Evolutionary conservation across 2,797 vertebrate species (phyloP), one percentile per base, ranked within the genome.

Genomic region (Lutjanus campechanus): DNA sequence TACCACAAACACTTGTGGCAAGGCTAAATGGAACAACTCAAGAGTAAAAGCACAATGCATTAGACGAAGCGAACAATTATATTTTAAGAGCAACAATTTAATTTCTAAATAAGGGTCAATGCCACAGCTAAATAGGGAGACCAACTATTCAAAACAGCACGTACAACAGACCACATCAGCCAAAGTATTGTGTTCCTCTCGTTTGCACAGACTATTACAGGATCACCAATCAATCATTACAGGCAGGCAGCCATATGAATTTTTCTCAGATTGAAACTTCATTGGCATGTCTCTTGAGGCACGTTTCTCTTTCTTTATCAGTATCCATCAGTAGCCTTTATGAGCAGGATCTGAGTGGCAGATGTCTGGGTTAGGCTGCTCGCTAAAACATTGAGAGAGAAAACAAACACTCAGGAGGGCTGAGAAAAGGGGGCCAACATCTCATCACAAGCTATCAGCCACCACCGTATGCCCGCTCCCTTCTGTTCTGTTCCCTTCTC

Each of bases 401-500:
- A 91, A 91, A 90, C 89, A 93, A 91, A 92, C 91, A 90, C 76
- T 85, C 46, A 56, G 76, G 69, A 81, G 58, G 87, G 60, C 82
- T 83, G 86, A 83, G 88, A 81, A 84, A 84, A 84, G 59, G 61
- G 68, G 84, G 85, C 59, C 50, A 72, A 77, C 81, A 78, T 86
- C 71, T 84, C 86, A 83, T 87, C 89, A 86, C 77, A 68, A 80
- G 80, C 83, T 8, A 88, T 85, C 87, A 82, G 76, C 78, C 60
- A 41, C 72, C 82, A 83, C 69, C 85, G 72, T 90, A 87, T 89
- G 90, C 77, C 81, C 66, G 76, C 72, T 84, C 77, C 83, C 84
- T 85, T 91, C 90, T 91, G 88, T 65, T 86, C 85, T 19, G 56
- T 61, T 90, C 82, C 73, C 59, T 65, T 79, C 76, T 81, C 86